These are phyloP conservation scores for Ooceraea biroi DNA, from an alignment of 1,140 invertebrate species.

Conservation along the genomic window DNA sequence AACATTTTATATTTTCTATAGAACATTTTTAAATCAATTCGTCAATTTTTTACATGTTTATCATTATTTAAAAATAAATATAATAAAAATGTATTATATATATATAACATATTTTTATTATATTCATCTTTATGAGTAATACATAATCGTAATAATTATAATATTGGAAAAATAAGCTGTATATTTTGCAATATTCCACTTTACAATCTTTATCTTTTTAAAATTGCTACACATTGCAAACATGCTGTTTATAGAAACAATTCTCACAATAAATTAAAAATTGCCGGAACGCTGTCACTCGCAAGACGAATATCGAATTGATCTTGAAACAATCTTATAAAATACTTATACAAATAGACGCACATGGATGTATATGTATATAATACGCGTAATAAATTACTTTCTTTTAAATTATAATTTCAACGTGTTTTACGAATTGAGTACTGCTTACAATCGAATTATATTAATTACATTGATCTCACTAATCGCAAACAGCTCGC, in stretches of 20 bases:
- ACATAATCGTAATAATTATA: neutral
- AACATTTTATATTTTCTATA: neutral
- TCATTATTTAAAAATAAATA: neutral
- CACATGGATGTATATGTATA: neutral
- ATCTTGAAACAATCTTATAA: neutral
- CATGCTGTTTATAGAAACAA: neutral
- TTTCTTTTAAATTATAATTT: neutral
- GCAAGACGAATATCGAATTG: neutral
- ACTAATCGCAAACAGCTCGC: neutral
- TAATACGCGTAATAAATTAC: neutral
- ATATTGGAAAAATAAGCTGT: constrained; percentile 38
- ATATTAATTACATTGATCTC: neutral
- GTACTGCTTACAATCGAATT: neutral
- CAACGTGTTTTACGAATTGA: neutral
- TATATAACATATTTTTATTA: neutral
- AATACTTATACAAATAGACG: neutral
- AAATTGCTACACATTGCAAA: neutral
- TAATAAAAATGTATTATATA: no score
- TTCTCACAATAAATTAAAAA: neutral
- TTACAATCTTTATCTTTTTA: constrained; percentile 12
- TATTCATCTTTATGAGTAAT: neutral
- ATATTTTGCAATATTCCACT: constrained; percentile 30
- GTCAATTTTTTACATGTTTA: neutral
- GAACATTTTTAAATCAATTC: neutral
- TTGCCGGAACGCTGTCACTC: neutral